A percentile compares a stretch with the other conserved stretches of the same genome.
phyloP scores from a whole-genome alignment of 2,888 invertebrate species.

The Trichopria drosophilae region DNA sequence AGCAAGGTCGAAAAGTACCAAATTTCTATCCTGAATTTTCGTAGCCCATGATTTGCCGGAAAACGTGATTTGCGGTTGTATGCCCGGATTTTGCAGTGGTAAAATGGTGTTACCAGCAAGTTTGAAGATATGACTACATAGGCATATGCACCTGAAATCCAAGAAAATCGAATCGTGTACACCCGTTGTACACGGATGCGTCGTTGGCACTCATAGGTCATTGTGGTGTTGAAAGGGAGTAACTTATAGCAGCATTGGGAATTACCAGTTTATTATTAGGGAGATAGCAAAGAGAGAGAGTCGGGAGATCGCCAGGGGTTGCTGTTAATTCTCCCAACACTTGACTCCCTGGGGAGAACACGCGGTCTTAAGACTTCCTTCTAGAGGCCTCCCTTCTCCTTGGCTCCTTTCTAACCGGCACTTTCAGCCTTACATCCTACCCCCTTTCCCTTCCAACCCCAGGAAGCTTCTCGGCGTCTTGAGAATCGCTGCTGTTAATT shows the following conservation, averaged over 20 bases:
- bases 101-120: too few relatives aligned
- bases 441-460: slow-evolving; percentile 10
- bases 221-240: slow-evolving; percentile 56
- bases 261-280: slow-evolving; percentile 59
- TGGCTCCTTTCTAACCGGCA: too few relatives aligned
- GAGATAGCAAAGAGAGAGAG: slow-evolving; percentile 52
- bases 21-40: too few relatives aligned
- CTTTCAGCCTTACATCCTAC: too few relatives aligned
- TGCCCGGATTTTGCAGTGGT: too few relatives aligned
- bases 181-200: slow-evolving; percentile 48
- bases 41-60: too few relatives aligned
- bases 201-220: slow-evolving; percentile 52
- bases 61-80: too few relatives aligned
- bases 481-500: slow-evolving; percentile 53
- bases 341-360: slow-evolving; percentile 52
- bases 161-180: slow-evolving; percentile 41
- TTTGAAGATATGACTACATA: too few relatives aligned
- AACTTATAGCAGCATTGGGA: slow-evolving; percentile 59
- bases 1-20: too few relatives aligned
- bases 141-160: too few relatives aligned
- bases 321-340: slow-evolving; percentile 57
- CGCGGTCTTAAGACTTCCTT: slow-evolving; percentile 53
- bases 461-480: slow-evolving; percentile 14
- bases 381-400: slow-evolving; percentile 43
- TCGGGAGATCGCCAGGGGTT: slow-evolving; percentile 50